Conservation (phyloP, 2,113 vertebrate genomes). For the Cavia aperea region DNA sequence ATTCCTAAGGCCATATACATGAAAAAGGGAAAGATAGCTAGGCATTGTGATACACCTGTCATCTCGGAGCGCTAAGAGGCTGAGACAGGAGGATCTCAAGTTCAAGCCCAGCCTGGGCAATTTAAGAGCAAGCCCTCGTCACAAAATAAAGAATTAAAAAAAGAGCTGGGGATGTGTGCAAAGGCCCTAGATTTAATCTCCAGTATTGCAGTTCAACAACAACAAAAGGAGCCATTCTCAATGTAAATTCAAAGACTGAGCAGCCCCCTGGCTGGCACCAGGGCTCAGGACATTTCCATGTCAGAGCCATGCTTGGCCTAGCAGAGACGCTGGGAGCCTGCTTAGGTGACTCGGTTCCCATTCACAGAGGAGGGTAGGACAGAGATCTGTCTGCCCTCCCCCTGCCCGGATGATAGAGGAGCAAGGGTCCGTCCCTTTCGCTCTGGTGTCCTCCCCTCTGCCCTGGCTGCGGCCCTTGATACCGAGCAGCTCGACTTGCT, state of each 20-base stretch:
- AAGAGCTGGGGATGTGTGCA: background rate
- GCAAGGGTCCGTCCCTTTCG: background rate
- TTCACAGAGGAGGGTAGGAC: background rate
- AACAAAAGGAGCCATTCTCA: background rate
- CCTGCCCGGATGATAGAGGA: background rate
- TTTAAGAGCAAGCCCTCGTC: background rate
- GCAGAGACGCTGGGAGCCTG: background rate
- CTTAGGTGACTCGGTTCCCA: background rate
- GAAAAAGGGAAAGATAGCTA: background rate
- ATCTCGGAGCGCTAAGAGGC: background rate
- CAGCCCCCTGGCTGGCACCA: background rate
- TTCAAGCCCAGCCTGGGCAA: background rate
- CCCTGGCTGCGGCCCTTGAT: background rate
- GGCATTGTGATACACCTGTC: background rate
- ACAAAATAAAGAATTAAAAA: background rate
- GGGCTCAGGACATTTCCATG: fast-evolving
- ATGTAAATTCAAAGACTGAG: background rate
- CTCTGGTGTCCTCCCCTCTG: background rate
- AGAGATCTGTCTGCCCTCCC: too few species aligned
- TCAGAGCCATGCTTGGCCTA: background rate
- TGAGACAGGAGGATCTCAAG: background rate
- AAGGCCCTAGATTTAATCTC: background rate
- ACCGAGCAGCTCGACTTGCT: too few species aligned
- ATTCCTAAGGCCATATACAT: background rate
- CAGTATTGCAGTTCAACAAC: background rate